Base-by-base conservation (phyloP, 1,140 invertebrate species). In the Oncopeltus fasciatus region DNA sequence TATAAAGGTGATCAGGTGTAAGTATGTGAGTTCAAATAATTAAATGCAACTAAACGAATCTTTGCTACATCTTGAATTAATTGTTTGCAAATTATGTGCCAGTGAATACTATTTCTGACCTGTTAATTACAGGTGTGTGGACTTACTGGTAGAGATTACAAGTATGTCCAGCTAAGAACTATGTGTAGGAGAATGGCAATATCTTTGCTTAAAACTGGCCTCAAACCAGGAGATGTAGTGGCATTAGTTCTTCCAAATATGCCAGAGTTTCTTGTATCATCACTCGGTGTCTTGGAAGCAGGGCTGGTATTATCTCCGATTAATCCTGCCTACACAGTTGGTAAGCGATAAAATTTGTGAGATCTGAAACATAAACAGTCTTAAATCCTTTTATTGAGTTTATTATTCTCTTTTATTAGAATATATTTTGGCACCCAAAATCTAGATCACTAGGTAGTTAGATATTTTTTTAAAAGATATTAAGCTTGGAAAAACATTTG, bases 291-390 rank as follows among this genome's bases (percentile, higher is more conserved):
- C 57, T 68, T 86, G 2, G 79, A 83, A 66, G 82, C 85, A 26
- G 89, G 88, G 0, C 75, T 86, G 0, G 68, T 83, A 12, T 78
- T 86, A 4, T 88, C 88, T 9, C 84, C 88, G 0, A 76, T 88
- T 0, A 94, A 92, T 75, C 87, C 88, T 1, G 70, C 82, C 38
- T 94, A 91, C 68, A 92, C 86, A 3, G 66, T 81, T 68, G 82
- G 90, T 92, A 73, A 79, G 76, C 70, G n/a, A n/a, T n/a, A n/a
- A n/a, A n/a, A n/a, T n/a, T n/a, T n/a, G n/a, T n/a, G n/a, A n/a
- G n/a, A n/a, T n/a, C n/a, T n/a, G n/a, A n/a, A n/a, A n/a, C n/a
- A n/a, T n/a, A n/a, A n/a, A n/a, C n/a, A n/a, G n/a, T n/a, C n/a
- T n/a, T n/a, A n/a, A n/a, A n/a, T n/a, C n/a, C n/a, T n/a, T n/a